These are phyloP conservation scores for Colletes latitarsis DNA, from an alignment of 1,140 invertebrate species.

Conservation along the genomic window DNA sequence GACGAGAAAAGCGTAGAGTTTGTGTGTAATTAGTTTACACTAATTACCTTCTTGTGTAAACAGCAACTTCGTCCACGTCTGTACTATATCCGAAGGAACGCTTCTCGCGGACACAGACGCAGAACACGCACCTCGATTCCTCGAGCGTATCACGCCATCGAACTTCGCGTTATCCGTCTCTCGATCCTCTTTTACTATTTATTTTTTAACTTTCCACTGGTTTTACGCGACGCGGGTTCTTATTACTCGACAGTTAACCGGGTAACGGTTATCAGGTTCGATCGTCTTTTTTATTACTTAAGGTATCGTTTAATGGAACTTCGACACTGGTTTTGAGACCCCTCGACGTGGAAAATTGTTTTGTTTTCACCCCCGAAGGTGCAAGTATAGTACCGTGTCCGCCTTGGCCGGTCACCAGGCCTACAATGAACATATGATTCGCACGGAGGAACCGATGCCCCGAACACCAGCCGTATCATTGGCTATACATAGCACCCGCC, in stretches of 20 bases:
- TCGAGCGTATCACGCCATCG: neutral
- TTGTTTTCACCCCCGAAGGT: neutral
- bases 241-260: too few relatives aligned
- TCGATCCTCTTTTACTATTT: too few relatives aligned
- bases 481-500: slow-evolving; percentile 65
- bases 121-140: neutral
- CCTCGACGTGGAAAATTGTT: neutral
- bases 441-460: slow-evolving; percentile 66
- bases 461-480: slow-evolving; percentile 48
- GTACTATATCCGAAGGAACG: too few relatives aligned
- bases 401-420: slow-evolving; percentile 63
- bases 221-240: too few relatives aligned
- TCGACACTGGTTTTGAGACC: neutral
- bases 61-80: slow-evolving; percentile 7
- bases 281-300: neutral
- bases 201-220: too few relatives aligned
- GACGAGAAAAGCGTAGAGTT: too few relatives aligned
- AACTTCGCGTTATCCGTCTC: neutral
- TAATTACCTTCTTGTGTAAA: slow-evolving; percentile 36
- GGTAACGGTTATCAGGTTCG: too few relatives aligned
- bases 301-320: neutral
- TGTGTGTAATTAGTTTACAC: too few relatives aligned
- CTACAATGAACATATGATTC: slow-evolving; percentile 68
- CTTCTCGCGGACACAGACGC: neutral
- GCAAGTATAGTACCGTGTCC: slow-evolving; percentile 35